A percentile compares a stretch with the other conserved stretches of the same genome.
These are phyloP conservation scores for Hyperopisus bebe DNA, from an alignment of 2,113 vertebrate species.

Conservation along the genomic window DNA sequence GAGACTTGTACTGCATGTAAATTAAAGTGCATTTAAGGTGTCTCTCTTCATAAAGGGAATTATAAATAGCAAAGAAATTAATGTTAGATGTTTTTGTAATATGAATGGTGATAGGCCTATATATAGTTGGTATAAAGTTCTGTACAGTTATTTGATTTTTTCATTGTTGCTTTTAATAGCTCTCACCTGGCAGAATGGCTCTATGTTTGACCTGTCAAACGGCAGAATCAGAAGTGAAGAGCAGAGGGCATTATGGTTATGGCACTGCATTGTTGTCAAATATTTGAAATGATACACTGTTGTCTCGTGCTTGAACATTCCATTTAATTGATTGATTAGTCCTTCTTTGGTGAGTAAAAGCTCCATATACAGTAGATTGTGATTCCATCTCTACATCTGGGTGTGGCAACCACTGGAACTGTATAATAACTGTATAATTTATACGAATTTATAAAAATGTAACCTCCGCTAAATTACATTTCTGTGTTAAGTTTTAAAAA, in stretches of 20 bases:
- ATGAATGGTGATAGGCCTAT: neutral
- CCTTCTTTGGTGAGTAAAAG: too few species aligned
- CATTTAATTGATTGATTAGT: neutral
- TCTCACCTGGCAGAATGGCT: neutral
- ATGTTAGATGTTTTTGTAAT: neutral
- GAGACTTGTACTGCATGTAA: neutral
- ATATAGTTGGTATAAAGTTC: neutral
- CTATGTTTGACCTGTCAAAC: neutral
- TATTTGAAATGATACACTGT: neutral
- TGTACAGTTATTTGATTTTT: neutral
- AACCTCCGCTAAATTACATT: neutral
- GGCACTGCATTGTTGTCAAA: neutral
- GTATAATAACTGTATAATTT: neutral
- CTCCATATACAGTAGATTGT: too few species aligned
- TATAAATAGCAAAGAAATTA: neutral
- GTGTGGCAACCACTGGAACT: neutral
- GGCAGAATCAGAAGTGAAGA: neutral
- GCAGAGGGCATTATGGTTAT: neutral
- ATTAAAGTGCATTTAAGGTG: conserved; percentile 3
- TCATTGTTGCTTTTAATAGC: neutral
- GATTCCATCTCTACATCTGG: neutral
- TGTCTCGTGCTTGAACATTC: neutral
- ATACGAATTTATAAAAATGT: neutral
- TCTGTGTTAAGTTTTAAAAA: neutral
- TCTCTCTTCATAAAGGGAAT: neutral